Percentiles rank a stretch among this genome's conserved stretches.
phyloP scores from a whole-genome alignment of 2,797 vertebrate genomes.

The Lepilemur ruficaudatus region DNA sequence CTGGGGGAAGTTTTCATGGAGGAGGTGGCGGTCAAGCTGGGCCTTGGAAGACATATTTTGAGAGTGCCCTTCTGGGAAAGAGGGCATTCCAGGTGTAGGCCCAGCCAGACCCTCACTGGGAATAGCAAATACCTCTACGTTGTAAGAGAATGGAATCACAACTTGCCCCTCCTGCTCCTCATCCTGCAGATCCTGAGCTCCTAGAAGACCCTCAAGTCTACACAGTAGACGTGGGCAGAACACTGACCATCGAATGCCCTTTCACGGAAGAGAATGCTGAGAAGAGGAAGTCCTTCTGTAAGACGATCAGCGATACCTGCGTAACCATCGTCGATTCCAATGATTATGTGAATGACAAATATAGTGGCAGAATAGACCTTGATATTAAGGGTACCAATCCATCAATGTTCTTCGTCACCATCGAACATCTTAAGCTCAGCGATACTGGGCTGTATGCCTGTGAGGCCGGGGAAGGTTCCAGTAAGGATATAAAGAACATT shows the following conservation, averaged over 20 bases:
- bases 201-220: constrained; percentile 66
- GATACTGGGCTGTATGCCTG: constrained; percentile 82
- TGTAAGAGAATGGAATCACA: background rate
- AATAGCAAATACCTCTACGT: background rate
- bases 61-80: background rate
- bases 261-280: fast-evolving
- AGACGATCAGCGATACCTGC: fast-evolving
- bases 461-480: background rate
- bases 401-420: constrained; percentile 32
- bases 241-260: constrained; percentile 73
- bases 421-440: constrained; percentile 56
- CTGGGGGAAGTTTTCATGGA: background rate
- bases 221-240: constrained; percentile 58
- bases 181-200: background rate
- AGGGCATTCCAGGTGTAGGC: background rate
- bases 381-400: fast-evolving
- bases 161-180: background rate
- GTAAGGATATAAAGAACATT: fast-evolving
- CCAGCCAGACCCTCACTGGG: background rate
- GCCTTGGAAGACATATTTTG: background rate
- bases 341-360: fast-evolving
- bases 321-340: background rate
- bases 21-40: background rate
- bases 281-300: constrained; percentile 74
- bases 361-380: background rate